These are phyloP conservation scores for Pseudopodoces humilis DNA, from an alignment of 2,113 vertebrate species.

Conservation along the genomic window DNA sequence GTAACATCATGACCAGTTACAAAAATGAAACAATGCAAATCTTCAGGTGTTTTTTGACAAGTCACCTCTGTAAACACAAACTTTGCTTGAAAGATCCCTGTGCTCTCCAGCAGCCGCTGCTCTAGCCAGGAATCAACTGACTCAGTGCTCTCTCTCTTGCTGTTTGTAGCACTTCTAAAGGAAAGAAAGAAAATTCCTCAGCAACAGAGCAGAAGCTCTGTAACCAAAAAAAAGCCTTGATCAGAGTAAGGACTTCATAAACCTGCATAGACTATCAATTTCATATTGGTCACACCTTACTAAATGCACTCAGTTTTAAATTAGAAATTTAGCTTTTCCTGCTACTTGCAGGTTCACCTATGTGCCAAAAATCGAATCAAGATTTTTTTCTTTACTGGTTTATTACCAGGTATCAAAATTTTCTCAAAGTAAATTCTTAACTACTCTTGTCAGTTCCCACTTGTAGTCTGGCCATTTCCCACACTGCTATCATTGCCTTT, in stretches of 20 bases:
- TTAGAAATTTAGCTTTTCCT: neutral
- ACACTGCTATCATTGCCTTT: accelerated
- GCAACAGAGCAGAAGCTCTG: neutral
- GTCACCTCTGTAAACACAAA: neutral
- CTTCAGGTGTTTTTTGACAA: neutral
- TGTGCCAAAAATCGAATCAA: neutral
- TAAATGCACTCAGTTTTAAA: neutral
- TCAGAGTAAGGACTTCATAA: neutral
- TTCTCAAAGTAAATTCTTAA: neutral
- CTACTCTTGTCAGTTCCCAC: neutral
- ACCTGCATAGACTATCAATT: neutral
- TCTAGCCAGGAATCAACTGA: neutral
- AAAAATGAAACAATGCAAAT: neutral
- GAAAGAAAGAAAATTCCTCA: neutral
- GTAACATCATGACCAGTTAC: neutral
- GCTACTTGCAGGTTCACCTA: neutral
- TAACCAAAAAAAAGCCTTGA: neutral
- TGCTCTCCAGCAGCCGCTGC: neutral
- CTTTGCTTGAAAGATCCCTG: neutral
- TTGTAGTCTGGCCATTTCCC: neutral
- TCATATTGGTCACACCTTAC: neutral
- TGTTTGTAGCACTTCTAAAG: neutral
- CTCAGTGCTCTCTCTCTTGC: neutral
- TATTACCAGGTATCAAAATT: neutral
- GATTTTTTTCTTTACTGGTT: neutral